Conservation (phyloP, 2,113 vertebrate genomes). For the Tylochromis polylepis region DNA sequence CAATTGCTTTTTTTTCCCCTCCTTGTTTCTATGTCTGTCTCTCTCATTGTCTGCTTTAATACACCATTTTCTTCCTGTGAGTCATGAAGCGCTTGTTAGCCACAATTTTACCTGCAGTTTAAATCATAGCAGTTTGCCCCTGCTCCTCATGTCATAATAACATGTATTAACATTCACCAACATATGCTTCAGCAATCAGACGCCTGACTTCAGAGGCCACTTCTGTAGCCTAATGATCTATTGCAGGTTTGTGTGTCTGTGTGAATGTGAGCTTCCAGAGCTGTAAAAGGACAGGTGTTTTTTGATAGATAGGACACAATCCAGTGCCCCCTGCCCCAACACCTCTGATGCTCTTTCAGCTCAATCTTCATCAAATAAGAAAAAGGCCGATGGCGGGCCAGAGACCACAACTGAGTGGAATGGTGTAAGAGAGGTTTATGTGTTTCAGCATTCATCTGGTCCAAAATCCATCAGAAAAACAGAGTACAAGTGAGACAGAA, state of each 20-base stretch:
- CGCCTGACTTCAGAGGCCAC: neutral
- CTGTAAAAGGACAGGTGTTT: conserved; percentile 48
- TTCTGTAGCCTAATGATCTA: conserved; percentile 15
- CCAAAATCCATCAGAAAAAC: neutral
- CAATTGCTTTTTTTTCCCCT: neutral
- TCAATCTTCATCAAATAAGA: conserved; percentile 25
- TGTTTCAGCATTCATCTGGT: neutral
- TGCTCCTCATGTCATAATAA: conserved; percentile 27
- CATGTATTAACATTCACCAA: conserved; percentile 28
- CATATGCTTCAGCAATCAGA: conserved; percentile 55
- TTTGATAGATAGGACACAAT: conserved; percentile 36
- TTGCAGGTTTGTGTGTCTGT: neutral
- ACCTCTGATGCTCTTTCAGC: neutral
- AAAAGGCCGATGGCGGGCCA: neutral
- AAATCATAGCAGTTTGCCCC: conserved; percentile 9
- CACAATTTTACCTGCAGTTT: conserved; percentile 20
- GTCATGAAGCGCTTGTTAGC: neutral
- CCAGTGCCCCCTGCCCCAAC: neutral
- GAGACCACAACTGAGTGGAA: neutral
- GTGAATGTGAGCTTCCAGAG: neutral
- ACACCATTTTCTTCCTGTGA: neutral
- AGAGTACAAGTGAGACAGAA: neutral
- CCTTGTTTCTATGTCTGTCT: neutral
- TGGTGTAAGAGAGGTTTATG: neutral
- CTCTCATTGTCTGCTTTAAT: neutral